Evolutionary conservation across 2,888 invertebrate genomes (phyloP), one percentile per base, ranked within the genome.

Genomic region (Cantharis rustica): DNA sequence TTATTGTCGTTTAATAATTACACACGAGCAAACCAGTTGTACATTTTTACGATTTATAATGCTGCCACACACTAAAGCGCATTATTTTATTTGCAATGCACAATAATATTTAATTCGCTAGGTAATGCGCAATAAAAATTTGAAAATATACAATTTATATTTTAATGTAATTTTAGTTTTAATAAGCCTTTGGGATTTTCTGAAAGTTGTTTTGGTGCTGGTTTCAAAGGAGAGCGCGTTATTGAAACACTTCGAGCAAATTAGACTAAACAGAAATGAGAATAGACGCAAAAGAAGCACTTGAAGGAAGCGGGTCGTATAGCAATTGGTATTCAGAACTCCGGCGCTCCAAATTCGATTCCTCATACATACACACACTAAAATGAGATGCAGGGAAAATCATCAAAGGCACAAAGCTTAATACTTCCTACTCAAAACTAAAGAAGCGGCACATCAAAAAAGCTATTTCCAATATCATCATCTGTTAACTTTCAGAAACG

Each of bases 311-410:
- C 84, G 82, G 84, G 84, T 84, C 84, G 84, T 84, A 83, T 83
- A 83, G 84, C 85, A 87, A 88, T 88, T 88, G 88, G 87, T 88
- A 88, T 88, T 88, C 88, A 87, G 86, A 86, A 86, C 88, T 87
- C 86, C 86, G 85, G 85, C 85, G 86, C 87, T 86, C 86, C 86
- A 88, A 88, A 88, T 88, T 88, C 87, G 87, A 87, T 88, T 87
- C 87, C 82, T 79, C 79, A 79, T 80, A 80, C 78, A 79, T 78
- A 77, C 79, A 77, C 80, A 86, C 85, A 86, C 85, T 87, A 88
- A 88, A 88, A 88, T 88, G 88, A 88, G 88, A 88, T 88, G 88
- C 88, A 88, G 87, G 86, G 87, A 86, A 87, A 88, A 88, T 88
- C 88, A 88, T 88, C 88, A 88, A 88, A 88, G 87, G 88, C 87